Conservation (phyloP, 2,888 invertebrate species). For the Phalera bucephala region DNA sequence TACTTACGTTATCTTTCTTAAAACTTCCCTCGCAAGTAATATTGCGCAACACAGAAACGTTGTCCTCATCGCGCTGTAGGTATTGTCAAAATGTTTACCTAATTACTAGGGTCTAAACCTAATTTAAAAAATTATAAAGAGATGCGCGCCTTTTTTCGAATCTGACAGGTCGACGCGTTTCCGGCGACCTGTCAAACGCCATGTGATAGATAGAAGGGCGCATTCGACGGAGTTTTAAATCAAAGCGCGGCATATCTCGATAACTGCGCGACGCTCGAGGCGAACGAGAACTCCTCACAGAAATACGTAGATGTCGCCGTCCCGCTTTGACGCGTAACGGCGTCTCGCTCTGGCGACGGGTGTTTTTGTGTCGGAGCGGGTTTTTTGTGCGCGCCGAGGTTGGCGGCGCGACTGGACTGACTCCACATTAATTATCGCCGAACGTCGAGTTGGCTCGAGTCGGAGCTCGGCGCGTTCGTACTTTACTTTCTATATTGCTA, state of each 20-base stretch:
- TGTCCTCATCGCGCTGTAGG: constrained; percentile 21
- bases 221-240: constrained; percentile 79
- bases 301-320: constrained; percentile 68
- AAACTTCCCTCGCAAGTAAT: constrained; percentile 8
- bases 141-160: constrained; percentile 75
- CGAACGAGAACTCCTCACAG: constrained; percentile 76
- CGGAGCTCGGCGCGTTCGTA: constrained; percentile 56
- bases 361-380: constrained; percentile 82
- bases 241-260: constrained; percentile 77
- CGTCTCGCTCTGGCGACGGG: constrained; percentile 66
- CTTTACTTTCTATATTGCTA: constrained; percentile 77
- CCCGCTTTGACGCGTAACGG: constrained; percentile 50
- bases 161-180: constrained; percentile 74
- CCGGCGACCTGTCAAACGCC: constrained; percentile 82
- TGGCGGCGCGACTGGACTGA: constrained; percentile 66
- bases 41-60: constrained; percentile 37
- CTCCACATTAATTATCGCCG: constrained; percentile 78
- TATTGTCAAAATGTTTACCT: constrained; percentile 21
- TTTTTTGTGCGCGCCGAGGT: constrained; percentile 75
- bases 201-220: constrained; percentile 83
- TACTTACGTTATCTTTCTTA: not conserved
- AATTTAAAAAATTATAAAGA: constrained; percentile 36
- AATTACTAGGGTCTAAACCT: constrained; percentile 13
- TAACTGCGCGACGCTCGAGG: constrained; percentile 74
- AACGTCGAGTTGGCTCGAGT: constrained; percentile 57